Percentiles rank a stretch among this genome's conserved stretches.
Conservation (phyloP, 2,888 invertebrate species). For the Phania funesta region DNA sequence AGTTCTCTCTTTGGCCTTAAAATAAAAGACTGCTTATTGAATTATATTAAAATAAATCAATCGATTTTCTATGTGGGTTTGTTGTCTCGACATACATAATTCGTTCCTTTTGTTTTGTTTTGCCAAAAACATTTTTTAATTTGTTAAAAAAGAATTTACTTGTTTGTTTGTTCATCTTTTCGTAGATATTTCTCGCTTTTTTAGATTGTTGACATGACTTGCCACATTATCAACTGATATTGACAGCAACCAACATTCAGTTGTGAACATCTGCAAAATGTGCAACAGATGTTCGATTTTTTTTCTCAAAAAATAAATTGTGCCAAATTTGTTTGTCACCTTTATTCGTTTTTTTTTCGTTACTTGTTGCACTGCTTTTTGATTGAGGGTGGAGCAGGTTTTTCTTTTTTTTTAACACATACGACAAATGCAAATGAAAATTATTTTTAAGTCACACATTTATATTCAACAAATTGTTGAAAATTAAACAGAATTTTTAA, state of each 20-base stretch:
- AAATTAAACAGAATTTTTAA: neutral
- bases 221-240: constrained; percentile 17
- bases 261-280: constrained; percentile 45
- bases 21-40: no score
- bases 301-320: constrained; percentile 4
- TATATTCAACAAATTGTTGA: constrained; percentile 31
- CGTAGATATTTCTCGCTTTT: neutral
- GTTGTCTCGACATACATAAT: constrained; percentile 27
- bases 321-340: constrained; percentile 35
- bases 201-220: constrained; percentile 35
- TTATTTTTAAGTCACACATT: constrained; percentile 33
- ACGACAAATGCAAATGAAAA: constrained; percentile 34
- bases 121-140: constrained; percentile 13
- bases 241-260: constrained; percentile 29
- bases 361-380: neutral
- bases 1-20: no score
- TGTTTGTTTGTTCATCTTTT: constrained; percentile 13
- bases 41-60: no score
- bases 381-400: constrained; percentile 19
- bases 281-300: constrained; percentile 55
- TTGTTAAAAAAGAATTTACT: constrained; percentile 24
- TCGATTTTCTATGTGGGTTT: constrained; percentile 22
- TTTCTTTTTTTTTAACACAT: constrained; percentile 32
- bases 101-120: constrained; percentile 15
- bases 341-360: neutral